These are phyloP conservation scores for Calliopum simillimum DNA, from an alignment of 2,888 invertebrate species.

Conservation along the genomic window DNA sequence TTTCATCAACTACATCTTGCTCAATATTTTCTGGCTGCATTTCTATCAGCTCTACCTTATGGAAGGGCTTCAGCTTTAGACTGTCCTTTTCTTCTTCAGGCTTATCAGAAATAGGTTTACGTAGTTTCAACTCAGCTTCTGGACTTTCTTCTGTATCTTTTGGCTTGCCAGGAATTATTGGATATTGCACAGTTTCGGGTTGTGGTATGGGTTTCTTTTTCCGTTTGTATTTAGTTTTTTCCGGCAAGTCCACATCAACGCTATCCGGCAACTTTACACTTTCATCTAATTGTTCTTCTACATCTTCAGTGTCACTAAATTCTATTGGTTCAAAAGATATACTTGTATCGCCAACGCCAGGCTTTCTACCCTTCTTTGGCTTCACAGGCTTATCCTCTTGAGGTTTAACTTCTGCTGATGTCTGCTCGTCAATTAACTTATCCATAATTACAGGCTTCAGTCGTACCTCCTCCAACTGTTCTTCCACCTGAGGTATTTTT, in stretches of 20 bases:
- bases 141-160: constrained; percentile 49
- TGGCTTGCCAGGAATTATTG: constrained; percentile 64
- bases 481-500: constrained; percentile 56
- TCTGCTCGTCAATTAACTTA: constrained; percentile 35
- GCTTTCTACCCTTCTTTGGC: constrained; percentile 51
- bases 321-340: constrained; percentile 48
- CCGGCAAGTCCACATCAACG: constrained; percentile 48
- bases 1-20: constrained; percentile 53
- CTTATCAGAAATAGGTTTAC: constrained; percentile 50
- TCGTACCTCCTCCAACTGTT: constrained; percentile 60
- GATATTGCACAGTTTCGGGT: constrained; percentile 45
- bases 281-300: constrained; percentile 33
- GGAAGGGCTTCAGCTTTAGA: constrained; percentile 51
- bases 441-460: constrained; percentile 56
- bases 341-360: constrained; percentile 45
- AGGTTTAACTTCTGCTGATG: constrained; percentile 40
- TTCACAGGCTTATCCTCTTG: constrained; percentile 47
- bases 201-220: constrained; percentile 54
- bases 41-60: constrained; percentile 56
- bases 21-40: constrained; percentile 50
- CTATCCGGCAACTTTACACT: constrained; percentile 28
- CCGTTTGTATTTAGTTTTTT: constrained; percentile 58
- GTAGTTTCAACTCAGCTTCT: constrained; percentile 57
- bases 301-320: constrained; percentile 30
- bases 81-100: constrained; percentile 47